A percentile compares a stretch with the other conserved stretches of the same genome.
phyloP scores from a whole-genome alignment of 2,797 vertebrate species.

The Hipposideros larvatus region DNA sequence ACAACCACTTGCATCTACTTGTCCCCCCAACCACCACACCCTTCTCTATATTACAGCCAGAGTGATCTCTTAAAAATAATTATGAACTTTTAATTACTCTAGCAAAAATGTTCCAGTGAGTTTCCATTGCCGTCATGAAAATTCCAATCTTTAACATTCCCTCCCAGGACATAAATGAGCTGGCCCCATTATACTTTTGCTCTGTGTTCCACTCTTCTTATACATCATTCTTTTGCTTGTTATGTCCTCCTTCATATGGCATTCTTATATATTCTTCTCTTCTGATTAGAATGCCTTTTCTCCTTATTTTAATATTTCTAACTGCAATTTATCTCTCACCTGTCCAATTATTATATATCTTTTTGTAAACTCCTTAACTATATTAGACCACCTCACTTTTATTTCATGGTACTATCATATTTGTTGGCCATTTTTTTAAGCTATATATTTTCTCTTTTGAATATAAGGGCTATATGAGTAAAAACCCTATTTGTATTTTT shows the following conservation, averaged over 20 bases:
- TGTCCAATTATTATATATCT: neutral
- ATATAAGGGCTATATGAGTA: neutral
- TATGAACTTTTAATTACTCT: slow-evolving; percentile 4
- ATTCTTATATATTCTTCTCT: neutral
- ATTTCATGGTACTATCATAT: neutral
- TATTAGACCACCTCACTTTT: neutral
- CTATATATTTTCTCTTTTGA: neutral
- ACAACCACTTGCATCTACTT: neutral
- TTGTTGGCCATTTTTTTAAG: neutral
- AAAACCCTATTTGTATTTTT: neutral
- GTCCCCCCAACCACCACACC: neutral
- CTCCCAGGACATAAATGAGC: neutral
- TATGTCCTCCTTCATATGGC: neutral
- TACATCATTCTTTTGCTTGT: neutral
- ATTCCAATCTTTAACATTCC: neutral
- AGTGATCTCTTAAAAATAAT: neutral
- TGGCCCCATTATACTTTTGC: neutral
- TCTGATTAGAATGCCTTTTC: neutral
- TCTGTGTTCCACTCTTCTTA: neutral
- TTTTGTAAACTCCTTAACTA: neutral
- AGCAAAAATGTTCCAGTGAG: neutral
- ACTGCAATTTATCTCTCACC: neutral
- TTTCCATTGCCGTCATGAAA: neutral
- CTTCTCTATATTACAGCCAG: neutral
- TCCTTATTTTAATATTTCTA: neutral